These are phyloP conservation scores for Agapornis canus DNA, from an alignment of 2,797 vertebrate genomes.

Conservation along the genomic window DNA sequence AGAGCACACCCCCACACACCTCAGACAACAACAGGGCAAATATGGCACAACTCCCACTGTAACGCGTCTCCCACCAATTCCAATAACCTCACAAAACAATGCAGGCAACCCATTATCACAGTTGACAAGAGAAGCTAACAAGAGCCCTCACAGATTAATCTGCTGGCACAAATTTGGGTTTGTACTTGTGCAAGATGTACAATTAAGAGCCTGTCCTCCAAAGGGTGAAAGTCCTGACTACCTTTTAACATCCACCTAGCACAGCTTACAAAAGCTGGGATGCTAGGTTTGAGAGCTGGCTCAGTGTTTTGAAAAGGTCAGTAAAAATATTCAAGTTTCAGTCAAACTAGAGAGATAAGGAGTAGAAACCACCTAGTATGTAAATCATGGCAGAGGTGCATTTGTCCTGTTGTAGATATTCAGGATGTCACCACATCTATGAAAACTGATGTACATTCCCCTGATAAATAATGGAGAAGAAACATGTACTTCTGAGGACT, in stretches of 20 bases:
- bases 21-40: background rate
- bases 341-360: background rate
- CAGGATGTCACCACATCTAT: background rate
- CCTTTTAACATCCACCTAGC: background rate
- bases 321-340: background rate
- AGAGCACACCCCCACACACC: accelerated
- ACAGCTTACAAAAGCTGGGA: accelerated
- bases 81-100: accelerated
- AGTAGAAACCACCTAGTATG: background rate
- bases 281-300: background rate
- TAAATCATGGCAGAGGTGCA: background rate
- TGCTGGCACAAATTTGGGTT: background rate
- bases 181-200: background rate
- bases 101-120: background rate
- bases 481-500: accelerated
- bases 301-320: background rate
- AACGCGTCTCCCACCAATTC: accelerated
- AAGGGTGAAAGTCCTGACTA: background rate
- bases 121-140: background rate
- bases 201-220: background rate
- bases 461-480: background rate
- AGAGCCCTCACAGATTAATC: background rate
- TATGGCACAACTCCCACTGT: accelerated
- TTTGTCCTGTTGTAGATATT: background rate
- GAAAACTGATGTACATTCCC: background rate